Evolutionary conservation across 2,113 vertebrate genomes (phyloP), one percentile per base, ranked within the genome.

Genomic region (Todiramphus saurophagus): DNA sequence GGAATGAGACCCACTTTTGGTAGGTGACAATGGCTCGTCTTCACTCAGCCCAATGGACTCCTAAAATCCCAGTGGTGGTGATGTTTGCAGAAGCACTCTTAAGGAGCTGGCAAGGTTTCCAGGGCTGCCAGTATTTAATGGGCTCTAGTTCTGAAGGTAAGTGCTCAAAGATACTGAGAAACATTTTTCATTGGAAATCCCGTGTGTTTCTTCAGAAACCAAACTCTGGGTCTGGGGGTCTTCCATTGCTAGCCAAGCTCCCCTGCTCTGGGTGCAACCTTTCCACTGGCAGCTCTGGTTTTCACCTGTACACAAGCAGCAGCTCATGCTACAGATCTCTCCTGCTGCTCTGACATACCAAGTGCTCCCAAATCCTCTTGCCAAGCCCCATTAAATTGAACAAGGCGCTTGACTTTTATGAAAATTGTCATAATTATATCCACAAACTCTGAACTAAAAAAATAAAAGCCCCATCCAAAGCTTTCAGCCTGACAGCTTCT

Each of bases 401-500:
- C 37, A 44, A 55, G 43, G 62, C 43, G 66, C 53, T 74, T 96
- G 72, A 95, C 33, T 94, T 93, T 63, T 31, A 94, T 63, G 74
- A 58, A 93, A 89, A 89, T 87, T 70, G 62, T 76, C 70, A 41
- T 73, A 89, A 91, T 93, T 79, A 76, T 82, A 96, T 87, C 90
- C 80, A 66, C 55, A 93, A 95, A 41, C 66, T 69, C 68, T 89
- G 62, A 94, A 89, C 48, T 48, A 46, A 85, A 93, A 55, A 43
- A 67, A 50, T 46, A 46, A 59, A 81, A 73, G 43, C 60, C 56
- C 44, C 25, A 92, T 73, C 25, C 20, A 63, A 92, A 94, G 73
- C 25, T 80, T 94, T 92, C 91, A 94, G 37, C 83, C 67, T 95
- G 91, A 83, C 91, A 96, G 58, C 67, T 94, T 87, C 77, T 93